Percentiles rank a stretch among this genome's conserved stretches.
These are phyloP conservation scores for Macropodus opercularis DNA, from an alignment of 2,797 vertebrate genomes.

Conservation along the genomic window DNA sequence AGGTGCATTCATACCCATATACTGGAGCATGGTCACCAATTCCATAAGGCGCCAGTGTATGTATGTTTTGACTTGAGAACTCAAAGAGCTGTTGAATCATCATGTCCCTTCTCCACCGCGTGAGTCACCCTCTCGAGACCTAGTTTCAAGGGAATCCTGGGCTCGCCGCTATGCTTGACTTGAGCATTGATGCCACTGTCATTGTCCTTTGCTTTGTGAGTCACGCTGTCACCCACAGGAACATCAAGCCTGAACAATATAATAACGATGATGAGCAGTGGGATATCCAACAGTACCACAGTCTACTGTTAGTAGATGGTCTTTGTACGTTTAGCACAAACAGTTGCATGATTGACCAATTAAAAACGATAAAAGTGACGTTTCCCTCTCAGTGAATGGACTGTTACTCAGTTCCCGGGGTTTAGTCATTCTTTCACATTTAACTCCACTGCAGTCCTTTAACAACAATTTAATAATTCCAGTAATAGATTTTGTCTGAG, in stretches of 20 bases:
- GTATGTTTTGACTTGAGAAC: constrained; percentile 48
- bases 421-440: background rate
- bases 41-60: background rate
- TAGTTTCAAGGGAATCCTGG: constrained; percentile 28
- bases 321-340: background rate
- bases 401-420: background rate
- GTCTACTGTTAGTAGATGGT: background rate
- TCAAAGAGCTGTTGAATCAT: constrained; percentile 17
- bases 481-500: background rate
- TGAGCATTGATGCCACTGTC: constrained; percentile 37
- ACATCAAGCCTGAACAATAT: constrained; percentile 15
- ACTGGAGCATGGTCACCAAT: constrained; percentile 9
- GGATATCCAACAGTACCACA: background rate
- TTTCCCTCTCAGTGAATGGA: too few species aligned
- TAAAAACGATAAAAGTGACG: too few species aligned
- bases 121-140: constrained; percentile 55
- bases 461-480: background rate
- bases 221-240: constrained; percentile 42
- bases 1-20: constrained; percentile 12
- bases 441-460: background rate
- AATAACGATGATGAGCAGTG: background rate
- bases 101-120: constrained; percentile 7
- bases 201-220: constrained; percentile 46
- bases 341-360: too few species aligned
- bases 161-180: constrained; percentile 40